phyloP scores from a whole-genome alignment of 2,888 invertebrate species.

The Eupsilia transversa region DNA sequence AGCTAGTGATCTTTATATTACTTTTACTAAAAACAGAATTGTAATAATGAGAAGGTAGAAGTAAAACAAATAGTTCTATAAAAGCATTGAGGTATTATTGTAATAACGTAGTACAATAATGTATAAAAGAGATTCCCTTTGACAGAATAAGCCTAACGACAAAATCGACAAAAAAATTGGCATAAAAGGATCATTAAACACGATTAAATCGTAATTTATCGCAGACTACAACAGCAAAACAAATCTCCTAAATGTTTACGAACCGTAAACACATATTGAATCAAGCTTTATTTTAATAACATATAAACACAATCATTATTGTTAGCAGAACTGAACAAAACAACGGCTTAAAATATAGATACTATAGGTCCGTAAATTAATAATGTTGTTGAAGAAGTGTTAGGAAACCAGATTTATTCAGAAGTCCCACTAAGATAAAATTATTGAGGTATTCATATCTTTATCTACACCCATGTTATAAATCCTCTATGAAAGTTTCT shows the following conservation, averaged over 20 bases:
- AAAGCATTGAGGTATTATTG: too few species aligned
- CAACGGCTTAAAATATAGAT: slow-evolving; percentile 16
- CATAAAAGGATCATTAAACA: not conserved
- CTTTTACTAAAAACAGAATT: not conserved
- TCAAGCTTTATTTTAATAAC: slow-evolving; percentile 30
- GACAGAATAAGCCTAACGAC: not conserved
- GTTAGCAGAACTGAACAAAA: slow-evolving; percentile 5
- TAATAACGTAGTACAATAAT: too few species aligned
- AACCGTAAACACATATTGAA: slow-evolving; percentile 27
- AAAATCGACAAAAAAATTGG: not conserved
- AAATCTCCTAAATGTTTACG: slow-evolving; percentile 15
- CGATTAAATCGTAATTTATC: not conserved
- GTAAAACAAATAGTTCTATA: not conserved
- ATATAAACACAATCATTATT: slow-evolving; percentile 29
- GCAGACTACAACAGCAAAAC: not conserved
- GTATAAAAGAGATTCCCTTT: not conserved
- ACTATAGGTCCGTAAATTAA: not conserved
- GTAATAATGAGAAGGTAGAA: not conserved
- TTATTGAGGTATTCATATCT: too few species aligned
- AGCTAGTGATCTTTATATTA: not conserved
- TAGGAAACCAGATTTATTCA: not conserved
- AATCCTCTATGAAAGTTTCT: too few species aligned
- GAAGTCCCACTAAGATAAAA: too few species aligned
- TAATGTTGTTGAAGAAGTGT: not conserved
- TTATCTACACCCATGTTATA: too few species aligned